Percentiles rank a stretch among this genome's conserved stretches.
These are phyloP conservation scores for Kuschelorhynchus macadamiae DNA, from an alignment of 2,888 invertebrate species.

Conservation along the genomic window DNA sequence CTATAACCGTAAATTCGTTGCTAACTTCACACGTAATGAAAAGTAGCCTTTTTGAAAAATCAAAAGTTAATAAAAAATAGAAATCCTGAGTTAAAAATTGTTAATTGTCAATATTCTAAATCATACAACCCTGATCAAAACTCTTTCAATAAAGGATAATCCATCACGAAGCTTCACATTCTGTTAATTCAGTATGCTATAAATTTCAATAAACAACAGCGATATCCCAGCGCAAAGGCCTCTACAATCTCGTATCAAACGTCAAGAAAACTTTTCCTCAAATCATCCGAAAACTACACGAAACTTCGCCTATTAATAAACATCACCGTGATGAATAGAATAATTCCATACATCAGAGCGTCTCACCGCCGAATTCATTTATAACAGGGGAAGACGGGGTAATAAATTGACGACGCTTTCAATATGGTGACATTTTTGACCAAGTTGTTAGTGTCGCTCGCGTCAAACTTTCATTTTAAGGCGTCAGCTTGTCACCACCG, in stretches of 20 bases:
- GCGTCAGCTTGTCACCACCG: conserved; percentile 57
- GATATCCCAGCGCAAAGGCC: too few species aligned
- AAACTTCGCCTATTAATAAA: conserved; percentile 50
- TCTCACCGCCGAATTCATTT: conserved; percentile 36
- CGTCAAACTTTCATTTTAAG: conserved; percentile 56
- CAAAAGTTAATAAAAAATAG: too few species aligned
- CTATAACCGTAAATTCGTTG: too few species aligned
- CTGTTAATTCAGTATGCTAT: background rate
- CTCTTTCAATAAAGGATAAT: too few species aligned
- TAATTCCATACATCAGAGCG: conserved; percentile 37
- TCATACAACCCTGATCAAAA: too few species aligned
- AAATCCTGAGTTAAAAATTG: too few species aligned
- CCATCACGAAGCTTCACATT: too few species aligned
- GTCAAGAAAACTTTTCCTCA: conserved; percentile 26
- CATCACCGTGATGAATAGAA: conserved; percentile 46
- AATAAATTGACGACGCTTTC: conserved; percentile 54
- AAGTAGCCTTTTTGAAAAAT: too few species aligned
- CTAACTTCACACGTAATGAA: too few species aligned
- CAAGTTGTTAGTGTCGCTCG: conserved; percentile 53
- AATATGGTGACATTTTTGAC: conserved; percentile 57
- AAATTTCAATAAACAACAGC: background rate
- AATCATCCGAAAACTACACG: conserved; percentile 39
- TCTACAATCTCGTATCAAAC: too few species aligned
- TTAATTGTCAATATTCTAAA: too few species aligned
- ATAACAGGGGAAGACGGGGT: conserved; percentile 46